Evolutionary conservation across 2,797 vertebrate species (phyloP), one percentile per base, ranked within the genome.

Genomic region (Sebastolobus altivelis): DNA sequence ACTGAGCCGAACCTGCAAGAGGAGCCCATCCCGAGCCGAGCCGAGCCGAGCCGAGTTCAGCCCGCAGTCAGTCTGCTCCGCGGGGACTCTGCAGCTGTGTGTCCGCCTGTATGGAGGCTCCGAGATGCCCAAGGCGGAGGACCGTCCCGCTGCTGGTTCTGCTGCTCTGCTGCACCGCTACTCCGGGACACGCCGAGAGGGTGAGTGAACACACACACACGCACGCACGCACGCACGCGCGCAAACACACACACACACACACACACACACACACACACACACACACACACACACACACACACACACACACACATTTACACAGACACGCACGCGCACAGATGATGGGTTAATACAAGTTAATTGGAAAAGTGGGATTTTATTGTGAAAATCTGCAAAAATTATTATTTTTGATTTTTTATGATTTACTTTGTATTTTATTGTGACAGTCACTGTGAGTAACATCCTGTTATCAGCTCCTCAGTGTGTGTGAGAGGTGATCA

Each of bases 141-240:
- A n/a, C 62, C 27, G 2, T 67, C 62, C 35, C 13, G 77, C 59
- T 86, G 40, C 71, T 84, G 62, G 8, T 87, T 8, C 79, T 90
- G 70, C 2, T 88, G 73, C 5, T 89, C 5, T 61, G 69, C 69
- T 62, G 77, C 81, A 33, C 27, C 62, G 43, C 62, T 1, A 13
- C 58, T 31, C 59, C 66, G 54, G 86, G 79, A 60, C 43, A 52
- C 58, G 40, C 60, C 18, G 58, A 92, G 56, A 79, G 56, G 67
- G 91, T 92, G 76, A 91, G 88, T 37, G 9, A 31, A 22, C 79
- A 8, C 81, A 59, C 61, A 3, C 61, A 25, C 35, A 14, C 35
- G 2, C 61, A 8, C 12, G 4, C 56, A 4, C 56, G 8, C 58
- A 4, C 55, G 14, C 56, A 8, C 56, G 8, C 56, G 1, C 12